phyloP scores from a whole-genome alignment of 2,888 invertebrate species.

The Sepioteuthis lessoniana region DNA sequence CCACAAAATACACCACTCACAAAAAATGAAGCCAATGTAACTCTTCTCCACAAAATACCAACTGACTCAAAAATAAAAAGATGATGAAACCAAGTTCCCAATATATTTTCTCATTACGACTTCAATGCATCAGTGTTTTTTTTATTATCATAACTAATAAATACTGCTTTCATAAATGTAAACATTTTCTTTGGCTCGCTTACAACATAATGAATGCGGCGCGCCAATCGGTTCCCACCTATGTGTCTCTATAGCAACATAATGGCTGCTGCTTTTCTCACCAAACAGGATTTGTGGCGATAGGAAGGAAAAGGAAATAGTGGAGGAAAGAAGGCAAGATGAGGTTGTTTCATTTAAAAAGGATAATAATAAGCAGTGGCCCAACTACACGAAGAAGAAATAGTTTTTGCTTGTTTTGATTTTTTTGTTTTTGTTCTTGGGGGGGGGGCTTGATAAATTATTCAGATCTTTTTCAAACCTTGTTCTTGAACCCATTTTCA shows the following conservation, averaged over 20 bases:
- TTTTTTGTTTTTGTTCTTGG: too few species aligned
- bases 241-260: neutral
- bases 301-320: neutral
- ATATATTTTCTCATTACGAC: neutral
- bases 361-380: neutral
- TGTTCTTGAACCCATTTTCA: neutral
- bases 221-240: neutral
- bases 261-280: constrained; percentile 21
- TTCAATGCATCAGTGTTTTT: neutral
- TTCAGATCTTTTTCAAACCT: neutral
- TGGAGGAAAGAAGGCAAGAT: neutral
- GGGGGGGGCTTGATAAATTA: too few species aligned
- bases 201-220: neutral
- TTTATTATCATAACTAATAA: neutral
- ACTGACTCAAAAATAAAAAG: too few species aligned
- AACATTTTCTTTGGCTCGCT: neutral
- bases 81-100: too few species aligned
- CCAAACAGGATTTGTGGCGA: neutral
- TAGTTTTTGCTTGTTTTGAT: neutral
- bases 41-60: too few species aligned
- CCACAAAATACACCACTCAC: too few species aligned
- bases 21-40: too few species aligned
- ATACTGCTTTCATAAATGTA: neutral
- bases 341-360: neutral
- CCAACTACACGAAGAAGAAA: neutral